Conservation (phyloP, 1,140 invertebrate genomes). For the Drosophila santomea region DNA sequence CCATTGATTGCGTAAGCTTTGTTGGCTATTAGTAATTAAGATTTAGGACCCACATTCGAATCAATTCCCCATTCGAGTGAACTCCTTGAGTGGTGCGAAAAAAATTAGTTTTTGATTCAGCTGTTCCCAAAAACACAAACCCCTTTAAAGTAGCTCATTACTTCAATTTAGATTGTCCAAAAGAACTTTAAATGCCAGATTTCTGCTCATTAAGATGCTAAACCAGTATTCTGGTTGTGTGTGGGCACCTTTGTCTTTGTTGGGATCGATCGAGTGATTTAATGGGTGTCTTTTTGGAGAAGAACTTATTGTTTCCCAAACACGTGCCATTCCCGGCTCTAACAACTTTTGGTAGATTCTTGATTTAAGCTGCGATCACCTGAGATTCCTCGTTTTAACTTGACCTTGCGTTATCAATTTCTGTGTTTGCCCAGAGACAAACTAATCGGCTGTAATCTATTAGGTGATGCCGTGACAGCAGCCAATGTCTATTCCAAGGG, state of each 20-base stretch:
- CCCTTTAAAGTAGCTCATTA: background rate
- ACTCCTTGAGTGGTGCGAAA: constrained; percentile 20
- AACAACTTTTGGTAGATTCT: background rate
- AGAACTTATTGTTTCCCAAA: background rate
- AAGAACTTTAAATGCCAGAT: background rate
- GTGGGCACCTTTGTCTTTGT: constrained; percentile 13
- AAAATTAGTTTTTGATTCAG: background rate
- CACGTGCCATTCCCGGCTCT: constrained; percentile 2
- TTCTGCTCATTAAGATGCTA: background rate
- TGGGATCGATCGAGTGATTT: background rate
- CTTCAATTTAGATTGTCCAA: background rate
- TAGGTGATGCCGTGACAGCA: constrained; percentile 19
- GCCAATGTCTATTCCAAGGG: constrained; percentile 1
- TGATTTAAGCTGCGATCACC: background rate
- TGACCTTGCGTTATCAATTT: constrained; percentile 19
- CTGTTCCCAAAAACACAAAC: background rate
- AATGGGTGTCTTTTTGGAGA: background rate
- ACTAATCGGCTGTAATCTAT: constrained; percentile 17
- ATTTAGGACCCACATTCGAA: constrained; percentile 17
- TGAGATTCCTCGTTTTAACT: constrained; percentile 1
- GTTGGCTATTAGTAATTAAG: constrained; percentile 22
- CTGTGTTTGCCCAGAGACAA: background rate
- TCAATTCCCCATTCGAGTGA: constrained; percentile 3
- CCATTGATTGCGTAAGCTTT: constrained; percentile 23
- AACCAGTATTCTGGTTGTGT: constrained; percentile 19